Evolutionary conservation across 1,140 invertebrate species (phyloP).

Genomic region (Euura saliciscinereae): DNA sequence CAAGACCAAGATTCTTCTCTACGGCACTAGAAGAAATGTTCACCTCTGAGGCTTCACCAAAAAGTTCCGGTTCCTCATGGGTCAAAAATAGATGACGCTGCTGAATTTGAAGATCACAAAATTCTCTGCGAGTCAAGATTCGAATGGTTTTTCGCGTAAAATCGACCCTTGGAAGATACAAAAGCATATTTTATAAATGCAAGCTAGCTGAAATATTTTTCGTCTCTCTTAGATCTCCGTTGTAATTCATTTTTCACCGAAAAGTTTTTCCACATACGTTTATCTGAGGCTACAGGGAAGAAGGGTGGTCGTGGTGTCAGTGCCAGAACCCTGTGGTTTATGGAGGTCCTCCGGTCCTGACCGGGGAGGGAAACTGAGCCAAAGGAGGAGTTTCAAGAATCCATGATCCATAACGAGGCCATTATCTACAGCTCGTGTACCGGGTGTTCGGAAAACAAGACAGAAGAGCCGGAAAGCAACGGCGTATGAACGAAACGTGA

Average conservation of each 20-base stretch:
- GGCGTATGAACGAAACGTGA: too few relatives aligned
- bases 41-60: too few relatives aligned
- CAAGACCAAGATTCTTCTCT: neutral
- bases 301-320: neutral
- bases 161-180: too few relatives aligned
- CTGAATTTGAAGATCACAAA: neutral
- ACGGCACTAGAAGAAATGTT: too few relatives aligned
- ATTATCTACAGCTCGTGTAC: neutral
- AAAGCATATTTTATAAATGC: too few relatives aligned
- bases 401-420: constrained; percentile 1
- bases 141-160: too few relatives aligned
- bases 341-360: neutral
- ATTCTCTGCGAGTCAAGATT: too few relatives aligned
- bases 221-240: neutral
- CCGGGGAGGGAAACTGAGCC: neutral
- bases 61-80: neutral
- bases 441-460: neutral
- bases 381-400: constrained; percentile 2
- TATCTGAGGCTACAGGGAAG: neutral
- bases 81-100: neutral
- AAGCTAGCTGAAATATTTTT: neutral
- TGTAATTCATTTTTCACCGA: neutral
- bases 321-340: constrained; percentile 5
- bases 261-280: neutral
- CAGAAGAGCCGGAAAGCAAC: too few relatives aligned